phyloP scores from a whole-genome alignment of 2,888 invertebrate genomes.

The Lamellibrachia columna region DNA sequence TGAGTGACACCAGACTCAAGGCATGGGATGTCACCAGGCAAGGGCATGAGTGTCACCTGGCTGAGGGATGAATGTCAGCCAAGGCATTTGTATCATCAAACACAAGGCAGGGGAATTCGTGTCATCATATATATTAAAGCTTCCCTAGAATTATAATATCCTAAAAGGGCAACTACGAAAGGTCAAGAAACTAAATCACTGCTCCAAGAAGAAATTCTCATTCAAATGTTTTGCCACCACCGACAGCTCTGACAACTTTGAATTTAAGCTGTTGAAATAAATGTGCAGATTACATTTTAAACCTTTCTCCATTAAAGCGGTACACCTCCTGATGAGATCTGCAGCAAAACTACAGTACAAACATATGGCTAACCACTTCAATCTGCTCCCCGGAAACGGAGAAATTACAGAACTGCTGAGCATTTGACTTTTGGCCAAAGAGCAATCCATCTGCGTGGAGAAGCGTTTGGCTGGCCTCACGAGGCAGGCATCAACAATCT shows the following conservation, averaged over 20 bases:
- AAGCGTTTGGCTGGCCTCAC: slow-evolving; percentile 2
- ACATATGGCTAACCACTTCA: slow-evolving; percentile 2
- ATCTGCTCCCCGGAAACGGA: background rate
- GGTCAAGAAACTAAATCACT: slow-evolving; percentile 10
- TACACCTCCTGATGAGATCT: background rate
- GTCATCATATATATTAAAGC: background rate
- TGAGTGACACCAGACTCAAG: background rate
- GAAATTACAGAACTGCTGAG: background rate
- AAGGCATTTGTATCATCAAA: background rate
- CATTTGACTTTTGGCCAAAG: background rate
- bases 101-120: background rate
- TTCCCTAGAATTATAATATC: too few species aligned
- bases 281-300: background rate
- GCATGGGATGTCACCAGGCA: background rate
- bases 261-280: background rate
- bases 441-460: background rate
- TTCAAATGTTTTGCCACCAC: background rate
- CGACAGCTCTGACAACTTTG: background rate
- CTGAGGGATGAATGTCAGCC: background rate
- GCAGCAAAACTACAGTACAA: background rate
- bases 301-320: background rate
- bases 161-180: background rate
- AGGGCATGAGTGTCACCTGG: background rate
- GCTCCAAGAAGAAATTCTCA: background rate
- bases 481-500: background rate